Evolutionary conservation across 2,888 invertebrate genomes (phyloP), one percentile per base, ranked within the genome.

Genomic region (Blera fallax): DNA sequence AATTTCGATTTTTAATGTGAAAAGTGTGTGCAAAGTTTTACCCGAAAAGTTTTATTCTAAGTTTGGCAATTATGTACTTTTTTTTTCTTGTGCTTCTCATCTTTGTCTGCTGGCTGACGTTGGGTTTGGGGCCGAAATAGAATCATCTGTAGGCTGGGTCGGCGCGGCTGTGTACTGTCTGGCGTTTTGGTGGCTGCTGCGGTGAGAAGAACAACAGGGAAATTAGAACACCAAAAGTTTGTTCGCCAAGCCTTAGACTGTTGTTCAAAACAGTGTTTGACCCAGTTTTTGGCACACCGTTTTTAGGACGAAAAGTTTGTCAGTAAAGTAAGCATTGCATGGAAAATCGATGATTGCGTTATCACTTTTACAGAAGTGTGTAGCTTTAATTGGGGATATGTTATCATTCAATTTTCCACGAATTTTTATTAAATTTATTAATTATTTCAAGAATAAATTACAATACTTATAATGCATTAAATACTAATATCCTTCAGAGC

Each of bases 61-160:
- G 85, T 85, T 85, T 85, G 81, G 85, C 85, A 85, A 85, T 85
- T 85, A 85, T 85, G 72, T 85, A 85, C 81, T 85, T 85, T 85
- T 81, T 80, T 65, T 34, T 74, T 84, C 65, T 40, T 77, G 74
- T 58, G 72, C 60, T 72, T 67, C 29, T 10, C 48, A 48, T 85
- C 85, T 76, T 72, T 85, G 81, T 81, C 81, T 77, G 84, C 37
- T 64, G 64, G 45, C 62, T 64, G 84, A 16, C 29, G 64, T 52
- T 18, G n/a, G 11, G 45, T 18, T 67, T 67, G 62, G 62, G 62
- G 67, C 54, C 24, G 54, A 69, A n/a, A 64, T 79, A 62, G 76
- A 58, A 60, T 54, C 18, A 60, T 54, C 18, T 40, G 45, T 85
- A 85, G 85, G 85, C 84, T 74, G 78, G 69, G 58, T 43, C 32